phyloP scores from a whole-genome alignment of 2,797 vertebrate species.

The Buceros bicornis region DNA sequence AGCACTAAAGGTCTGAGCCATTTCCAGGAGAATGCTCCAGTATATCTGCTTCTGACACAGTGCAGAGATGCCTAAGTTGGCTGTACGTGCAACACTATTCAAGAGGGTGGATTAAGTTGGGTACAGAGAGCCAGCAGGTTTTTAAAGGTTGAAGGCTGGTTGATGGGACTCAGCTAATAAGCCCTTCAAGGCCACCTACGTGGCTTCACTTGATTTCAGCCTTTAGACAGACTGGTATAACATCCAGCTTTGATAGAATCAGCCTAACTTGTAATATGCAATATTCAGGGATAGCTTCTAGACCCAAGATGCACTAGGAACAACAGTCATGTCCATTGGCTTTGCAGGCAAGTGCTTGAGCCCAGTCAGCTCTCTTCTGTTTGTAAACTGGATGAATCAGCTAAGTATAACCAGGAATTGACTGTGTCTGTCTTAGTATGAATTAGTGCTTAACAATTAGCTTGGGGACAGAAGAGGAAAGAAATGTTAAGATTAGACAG shows the following conservation, averaged over 20 bases:
- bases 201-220: neutral
- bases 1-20: neutral
- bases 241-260: neutral
- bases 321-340: neutral
- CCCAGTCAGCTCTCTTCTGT: neutral
- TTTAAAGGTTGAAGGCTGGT: neutral
- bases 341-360: neutral
- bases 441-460: conserved; percentile 1
- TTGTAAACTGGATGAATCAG: neutral
- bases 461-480: neutral
- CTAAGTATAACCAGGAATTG: neutral
- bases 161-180: neutral
- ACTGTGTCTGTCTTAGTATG: neutral
- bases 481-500: neutral
- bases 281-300: neutral
- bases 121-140: neutral
- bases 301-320: neutral
- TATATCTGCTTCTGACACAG: neutral
- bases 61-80: neutral
- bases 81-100: neutral
- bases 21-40: neutral
- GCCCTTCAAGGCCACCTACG: neutral
- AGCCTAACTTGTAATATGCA: neutral
- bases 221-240: neutral
- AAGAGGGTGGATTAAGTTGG: neutral